These are phyloP conservation scores for Caligus rogercresseyi DNA, from an alignment of 1,140 invertebrate species.

Conservation along the genomic window DNA sequence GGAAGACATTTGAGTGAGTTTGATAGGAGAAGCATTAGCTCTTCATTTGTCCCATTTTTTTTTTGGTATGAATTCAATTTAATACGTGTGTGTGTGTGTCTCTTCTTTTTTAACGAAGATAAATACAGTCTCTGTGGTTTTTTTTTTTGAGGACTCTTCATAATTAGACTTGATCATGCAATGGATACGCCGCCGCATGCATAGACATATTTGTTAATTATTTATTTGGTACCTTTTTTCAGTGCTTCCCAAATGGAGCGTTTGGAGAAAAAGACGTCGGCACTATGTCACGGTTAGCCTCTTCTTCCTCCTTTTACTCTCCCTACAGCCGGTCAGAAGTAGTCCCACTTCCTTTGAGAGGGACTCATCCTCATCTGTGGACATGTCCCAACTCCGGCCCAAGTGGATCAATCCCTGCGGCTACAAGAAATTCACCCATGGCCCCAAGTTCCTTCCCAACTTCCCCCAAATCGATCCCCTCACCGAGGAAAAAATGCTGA, in stretches of 20 bases:
- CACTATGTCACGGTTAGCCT: background rate
- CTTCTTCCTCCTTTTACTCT: background rate
- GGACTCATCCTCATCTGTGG: background rate
- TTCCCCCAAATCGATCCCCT: background rate
- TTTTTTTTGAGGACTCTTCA: background rate
- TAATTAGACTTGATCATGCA: background rate
- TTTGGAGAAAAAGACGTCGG: background rate
- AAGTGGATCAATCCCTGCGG: conserved; percentile 13
- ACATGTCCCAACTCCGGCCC: background rate
- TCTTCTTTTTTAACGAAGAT: background rate
- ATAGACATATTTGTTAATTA: background rate
- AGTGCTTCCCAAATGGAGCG: background rate
- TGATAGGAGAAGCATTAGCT: too few relatives aligned
- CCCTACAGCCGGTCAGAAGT: background rate
- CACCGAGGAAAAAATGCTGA: background rate
- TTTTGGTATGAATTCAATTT: too few relatives aligned
- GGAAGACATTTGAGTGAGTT: too few relatives aligned
- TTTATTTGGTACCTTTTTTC: background rate
- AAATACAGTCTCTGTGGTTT: background rate
- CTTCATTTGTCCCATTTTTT: too few relatives aligned
- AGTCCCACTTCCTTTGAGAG: background rate
- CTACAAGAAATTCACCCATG: background rate
- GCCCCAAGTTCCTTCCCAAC: background rate
- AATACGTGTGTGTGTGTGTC: too few relatives aligned
- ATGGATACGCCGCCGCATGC: background rate